Evolutionary conservation across 35 echinoderm and acorn worm species (phyloP).

Genomic region (Patiria miniata): DNA sequence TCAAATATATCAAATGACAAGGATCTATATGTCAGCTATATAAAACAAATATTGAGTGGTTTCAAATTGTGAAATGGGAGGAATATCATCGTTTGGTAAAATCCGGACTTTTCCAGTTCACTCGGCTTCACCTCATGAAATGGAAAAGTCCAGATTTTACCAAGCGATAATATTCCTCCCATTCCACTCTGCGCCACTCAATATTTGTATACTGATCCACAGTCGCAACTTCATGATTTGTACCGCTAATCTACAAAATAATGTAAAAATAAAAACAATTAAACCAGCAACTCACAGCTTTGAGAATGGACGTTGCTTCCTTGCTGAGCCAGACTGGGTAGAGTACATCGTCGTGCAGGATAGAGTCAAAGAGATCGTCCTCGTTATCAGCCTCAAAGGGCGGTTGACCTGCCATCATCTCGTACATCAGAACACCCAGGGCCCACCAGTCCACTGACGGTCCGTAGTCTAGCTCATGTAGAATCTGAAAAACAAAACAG

Average conservation of each 20-base stretch:
- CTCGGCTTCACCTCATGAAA: too few relatives aligned
- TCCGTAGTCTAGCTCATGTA: slow-evolving; percentile 97
- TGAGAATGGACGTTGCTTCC: slow-evolving; percentile 96
- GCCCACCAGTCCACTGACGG: slow-evolving; percentile 99
- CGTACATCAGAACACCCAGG: slow-evolving; percentile 98
- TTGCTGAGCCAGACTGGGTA: slow-evolving; percentile 99
- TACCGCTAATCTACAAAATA: background rate
- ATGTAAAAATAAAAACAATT: background rate
- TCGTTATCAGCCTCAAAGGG: slow-evolving; percentile 99
- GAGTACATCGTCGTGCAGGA: slow-evolving; percentile 97
- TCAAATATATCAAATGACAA: too few relatives aligned
- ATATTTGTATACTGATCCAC: too few relatives aligned
- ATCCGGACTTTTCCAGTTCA: too few relatives aligned
- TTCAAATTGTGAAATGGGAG: too few relatives aligned
- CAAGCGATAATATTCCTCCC: too few relatives aligned
- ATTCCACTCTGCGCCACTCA: too few relatives aligned
- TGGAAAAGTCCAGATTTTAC: too few relatives aligned
- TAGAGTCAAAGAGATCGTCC: slow-evolving; percentile 97
- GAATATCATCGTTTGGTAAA: too few relatives aligned
- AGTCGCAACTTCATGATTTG: too few relatives aligned
- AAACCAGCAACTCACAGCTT: slow-evolving; percentile 88
- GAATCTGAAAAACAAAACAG: slow-evolving; percentile 51
- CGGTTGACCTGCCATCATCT: slow-evolving; percentile 99
- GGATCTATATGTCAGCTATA: too few relatives aligned
- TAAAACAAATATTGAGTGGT: too few relatives aligned